phyloP scores from a whole-genome alignment of 2,797 vertebrate genomes.

The Meriones psammophilus region DNA sequence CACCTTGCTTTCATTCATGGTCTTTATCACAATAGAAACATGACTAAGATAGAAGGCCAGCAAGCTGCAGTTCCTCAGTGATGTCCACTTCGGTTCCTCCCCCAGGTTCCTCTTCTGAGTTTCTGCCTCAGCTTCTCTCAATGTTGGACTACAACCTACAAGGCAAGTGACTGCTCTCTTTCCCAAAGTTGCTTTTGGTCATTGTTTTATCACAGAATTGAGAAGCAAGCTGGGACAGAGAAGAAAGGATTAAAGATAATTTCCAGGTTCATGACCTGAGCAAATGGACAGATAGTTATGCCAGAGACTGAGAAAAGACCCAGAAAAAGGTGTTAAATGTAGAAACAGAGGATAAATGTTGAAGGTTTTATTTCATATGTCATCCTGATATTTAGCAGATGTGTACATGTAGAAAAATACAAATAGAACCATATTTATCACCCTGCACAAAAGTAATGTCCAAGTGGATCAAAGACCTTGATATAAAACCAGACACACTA shows the following conservation, averaged over 20 bases:
- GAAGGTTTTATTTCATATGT: neutral
- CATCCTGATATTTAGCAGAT: neutral
- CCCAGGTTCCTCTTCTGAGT: neutral
- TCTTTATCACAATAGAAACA: too few species aligned
- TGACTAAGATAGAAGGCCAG: too few species aligned
- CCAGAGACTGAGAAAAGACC: neutral
- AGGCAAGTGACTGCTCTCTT: neutral
- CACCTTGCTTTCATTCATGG: neutral
- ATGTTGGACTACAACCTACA: too few species aligned
- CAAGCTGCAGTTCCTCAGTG: neutral
- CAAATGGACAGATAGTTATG: neutral
- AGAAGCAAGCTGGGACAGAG: neutral
- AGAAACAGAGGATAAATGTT: neutral
- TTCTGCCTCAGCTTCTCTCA: neutral
- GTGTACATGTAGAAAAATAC: too few species aligned
- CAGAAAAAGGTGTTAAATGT: neutral
- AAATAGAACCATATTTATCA: too few species aligned
- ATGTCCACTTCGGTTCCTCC: too few species aligned
- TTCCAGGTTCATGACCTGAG: neutral
- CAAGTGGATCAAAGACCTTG: too few species aligned
- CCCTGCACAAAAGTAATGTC: too few species aligned
- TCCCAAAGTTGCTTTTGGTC: too few species aligned
- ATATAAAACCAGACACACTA: too few species aligned
- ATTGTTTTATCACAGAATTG: neutral
- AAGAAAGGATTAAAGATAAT: constrained; percentile 3